Conservation (phyloP, 2,797 vertebrate species). For the Eurystomus glaucurus region DNA sequence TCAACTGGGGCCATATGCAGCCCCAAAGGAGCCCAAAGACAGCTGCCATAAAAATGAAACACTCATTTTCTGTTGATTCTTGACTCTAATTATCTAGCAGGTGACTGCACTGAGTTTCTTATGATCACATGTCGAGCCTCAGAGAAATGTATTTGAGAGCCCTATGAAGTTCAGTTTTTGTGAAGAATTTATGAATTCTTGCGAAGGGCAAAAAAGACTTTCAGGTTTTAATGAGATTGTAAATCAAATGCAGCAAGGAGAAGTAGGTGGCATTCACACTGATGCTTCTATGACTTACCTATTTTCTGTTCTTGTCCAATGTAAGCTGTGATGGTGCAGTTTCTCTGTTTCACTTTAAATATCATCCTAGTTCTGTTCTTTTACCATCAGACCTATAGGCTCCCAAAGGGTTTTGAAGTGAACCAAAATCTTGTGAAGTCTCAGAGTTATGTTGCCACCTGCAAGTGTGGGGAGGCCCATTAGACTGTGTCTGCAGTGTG, state of each 20-base stretch:
- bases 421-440: not conserved
- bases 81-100: not conserved
- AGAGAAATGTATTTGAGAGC: not conserved
- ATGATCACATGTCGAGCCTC: not conserved
- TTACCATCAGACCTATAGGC: not conserved
- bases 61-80: not conserved
- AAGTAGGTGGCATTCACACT: not conserved
- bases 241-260: not conserved
- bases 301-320: not conserved
- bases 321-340: not conserved
- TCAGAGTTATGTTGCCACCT: not conserved
- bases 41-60: not conserved
- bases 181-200: not conserved
- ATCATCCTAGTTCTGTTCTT: not conserved
- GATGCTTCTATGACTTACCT: not conserved
- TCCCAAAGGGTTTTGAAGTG: not conserved
- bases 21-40: not conserved
- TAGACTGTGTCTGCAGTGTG: not conserved
- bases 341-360: not conserved
- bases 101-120: not conserved
- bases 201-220: not conserved
- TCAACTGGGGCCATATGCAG: too few relatives aligned
- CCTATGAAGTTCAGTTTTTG: not conserved
- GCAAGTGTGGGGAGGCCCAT: not conserved
- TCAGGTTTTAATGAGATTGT: not conserved